Conservation (phyloP, 2,888 invertebrate species). For the Gymnoscelis rufifasciata region DNA sequence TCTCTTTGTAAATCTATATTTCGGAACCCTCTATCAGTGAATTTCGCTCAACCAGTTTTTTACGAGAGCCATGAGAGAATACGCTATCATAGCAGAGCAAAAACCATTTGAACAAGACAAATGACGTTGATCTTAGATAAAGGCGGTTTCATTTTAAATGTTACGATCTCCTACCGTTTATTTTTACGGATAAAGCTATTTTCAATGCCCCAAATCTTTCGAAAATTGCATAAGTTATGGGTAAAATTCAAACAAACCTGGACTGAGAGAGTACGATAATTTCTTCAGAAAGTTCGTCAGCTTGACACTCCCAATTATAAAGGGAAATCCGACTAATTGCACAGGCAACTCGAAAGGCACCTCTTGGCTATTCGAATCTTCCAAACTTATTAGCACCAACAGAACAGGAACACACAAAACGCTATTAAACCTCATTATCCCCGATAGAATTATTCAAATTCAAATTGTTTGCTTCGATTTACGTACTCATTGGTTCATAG, state of each 20-base stretch:
- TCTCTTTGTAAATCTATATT: too few relatives aligned
- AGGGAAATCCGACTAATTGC: conserved; percentile 90
- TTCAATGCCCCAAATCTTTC: too few relatives aligned
- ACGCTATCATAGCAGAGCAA: background rate
- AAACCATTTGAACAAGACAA: conserved; percentile 1
- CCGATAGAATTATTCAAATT: background rate
- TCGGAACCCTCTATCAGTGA: too few relatives aligned
- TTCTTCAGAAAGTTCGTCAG: conserved; percentile 91
- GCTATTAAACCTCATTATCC: conserved; percentile 22
- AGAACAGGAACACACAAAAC: conserved; percentile 15
- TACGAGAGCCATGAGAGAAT: conserved; percentile 7
- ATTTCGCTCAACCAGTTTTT: too few relatives aligned
- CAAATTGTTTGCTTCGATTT: background rate
- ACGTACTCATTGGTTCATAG: conserved; percentile 13
- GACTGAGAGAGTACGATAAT: conserved; percentile 88
- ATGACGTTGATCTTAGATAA: background rate
- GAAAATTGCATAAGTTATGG: background rate
- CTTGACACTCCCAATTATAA: conserved; percentile 87
- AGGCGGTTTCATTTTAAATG: background rate
- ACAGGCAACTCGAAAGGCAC: conserved; percentile 87
- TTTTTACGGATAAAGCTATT: background rate
- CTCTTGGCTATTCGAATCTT: conserved; percentile 46
- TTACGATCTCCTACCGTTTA: background rate
- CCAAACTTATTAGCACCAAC: conserved; percentile 28
- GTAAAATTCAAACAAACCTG: conserved; percentile 80